A percentile compares a stretch with the other conserved stretches of the same genome.
These are phyloP conservation scores for Sciaenops ocellatus DNA, from an alignment of 2,797 vertebrate species.

Conservation along the genomic window DNA sequence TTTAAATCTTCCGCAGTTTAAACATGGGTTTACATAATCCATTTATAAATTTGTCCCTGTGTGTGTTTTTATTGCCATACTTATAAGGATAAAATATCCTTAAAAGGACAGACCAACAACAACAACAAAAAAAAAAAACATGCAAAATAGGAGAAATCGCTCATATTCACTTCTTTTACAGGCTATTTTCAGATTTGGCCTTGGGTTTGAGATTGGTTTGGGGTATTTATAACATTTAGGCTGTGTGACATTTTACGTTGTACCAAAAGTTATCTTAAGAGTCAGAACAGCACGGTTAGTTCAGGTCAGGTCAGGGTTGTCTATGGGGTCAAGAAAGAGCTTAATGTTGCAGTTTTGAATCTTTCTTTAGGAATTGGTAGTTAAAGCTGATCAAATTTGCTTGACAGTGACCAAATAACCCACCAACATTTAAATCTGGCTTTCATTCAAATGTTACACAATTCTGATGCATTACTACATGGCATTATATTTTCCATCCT, in stretches of 20 bases:
- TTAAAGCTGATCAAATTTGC: not conserved
- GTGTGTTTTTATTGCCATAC: not conserved
- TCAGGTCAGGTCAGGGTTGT: not conserved
- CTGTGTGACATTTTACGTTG: conserved; percentile 11
- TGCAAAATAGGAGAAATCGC: not conserved
- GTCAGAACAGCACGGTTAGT: conserved; percentile 1
- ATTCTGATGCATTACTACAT: not conserved
- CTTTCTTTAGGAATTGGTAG: no score
- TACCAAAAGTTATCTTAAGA: not conserved
- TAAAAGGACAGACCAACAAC: conserved; percentile 27
- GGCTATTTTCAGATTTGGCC: conserved; percentile 15
- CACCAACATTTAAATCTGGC: not conserved
- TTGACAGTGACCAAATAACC: not conserved
- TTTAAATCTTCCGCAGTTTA: conserved; percentile 38
- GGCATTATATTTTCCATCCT: not conserved
- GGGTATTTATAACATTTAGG: conserved; percentile 22
- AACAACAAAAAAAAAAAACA: conserved; percentile 32
- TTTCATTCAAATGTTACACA: not conserved
- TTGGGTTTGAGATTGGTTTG: conserved; percentile 2
- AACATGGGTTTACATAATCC: conserved; percentile 41
- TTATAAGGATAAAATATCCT: conserved; percentile 44
- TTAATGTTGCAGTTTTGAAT: not conserved
- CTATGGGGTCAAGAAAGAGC: not conserved
- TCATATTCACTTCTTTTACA: conserved; percentile 27
- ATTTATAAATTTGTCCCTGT: conserved; percentile 35